Conservation (phyloP, 2,113 vertebrate genomes). For the Grantiella picta region DNA sequence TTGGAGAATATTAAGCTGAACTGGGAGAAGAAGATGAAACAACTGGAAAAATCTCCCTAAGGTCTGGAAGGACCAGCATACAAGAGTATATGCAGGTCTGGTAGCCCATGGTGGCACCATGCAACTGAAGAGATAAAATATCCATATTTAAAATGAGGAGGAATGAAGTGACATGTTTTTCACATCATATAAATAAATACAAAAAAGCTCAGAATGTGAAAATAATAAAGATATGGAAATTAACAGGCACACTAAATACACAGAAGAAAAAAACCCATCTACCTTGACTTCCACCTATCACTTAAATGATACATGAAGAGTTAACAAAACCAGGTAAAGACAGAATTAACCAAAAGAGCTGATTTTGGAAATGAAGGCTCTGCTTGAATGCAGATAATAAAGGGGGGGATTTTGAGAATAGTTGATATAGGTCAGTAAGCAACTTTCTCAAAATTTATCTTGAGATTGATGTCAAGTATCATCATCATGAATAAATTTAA, state of each 20-base stretch:
- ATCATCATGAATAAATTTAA: not conserved
- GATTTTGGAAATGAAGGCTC: not conserved
- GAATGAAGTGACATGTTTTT: not conserved
- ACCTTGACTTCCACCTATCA: not conserved
- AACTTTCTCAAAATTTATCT: not conserved
- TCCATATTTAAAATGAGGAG: not conserved
- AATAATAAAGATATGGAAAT: not conserved
- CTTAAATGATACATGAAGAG: not conserved
- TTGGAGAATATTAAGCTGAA: not conserved
- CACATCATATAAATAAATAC: not conserved
- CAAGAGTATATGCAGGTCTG: not conserved
- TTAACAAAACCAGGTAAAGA: not conserved
- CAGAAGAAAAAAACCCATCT: not conserved
- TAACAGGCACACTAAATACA: not conserved
- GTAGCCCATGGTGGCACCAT: not conserved
- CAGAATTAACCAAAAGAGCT: not conserved
- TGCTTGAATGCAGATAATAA: not conserved
- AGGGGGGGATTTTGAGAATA: fast-evolving
- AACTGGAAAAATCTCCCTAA: not conserved
- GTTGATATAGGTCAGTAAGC: not conserved
- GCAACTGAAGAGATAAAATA: not conserved
- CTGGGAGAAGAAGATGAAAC: not conserved
- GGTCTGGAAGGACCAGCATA: not conserved
- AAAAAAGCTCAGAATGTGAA: not conserved
- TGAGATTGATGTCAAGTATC: not conserved